Base-by-base conservation (phyloP, 1,140 invertebrate genomes). In the Scaptomyza hsui region DNA sequence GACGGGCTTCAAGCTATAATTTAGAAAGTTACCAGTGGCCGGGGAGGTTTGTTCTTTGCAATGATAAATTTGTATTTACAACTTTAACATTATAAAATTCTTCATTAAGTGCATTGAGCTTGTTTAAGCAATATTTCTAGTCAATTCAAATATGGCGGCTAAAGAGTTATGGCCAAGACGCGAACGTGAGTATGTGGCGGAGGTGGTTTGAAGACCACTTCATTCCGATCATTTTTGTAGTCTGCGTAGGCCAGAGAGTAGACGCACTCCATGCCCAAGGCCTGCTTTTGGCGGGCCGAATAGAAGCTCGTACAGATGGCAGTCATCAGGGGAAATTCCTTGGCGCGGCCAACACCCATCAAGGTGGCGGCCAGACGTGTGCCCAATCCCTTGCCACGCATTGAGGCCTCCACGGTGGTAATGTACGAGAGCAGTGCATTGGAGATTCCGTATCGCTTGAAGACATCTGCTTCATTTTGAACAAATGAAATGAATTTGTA, bases 151-250 rank as follows among this genome's bases (percentile, higher is more conserved):
- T n/a, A n/a, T n/a, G n/a, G n/a, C n/a, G n/a, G n/a, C 0, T 26
- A 26, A 6, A 92, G 86, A 85, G 72, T 70, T 2, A 26, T 42
- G 7, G 19, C 42, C 59, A 73, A 52, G 7, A 60, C 13, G 18
- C 47, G 29, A 0, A 45, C 47, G 16, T 59, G 59, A 0, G 37
- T 69, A 16, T 64, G 49, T 10, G 74, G 74, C 10, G 45, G 16
- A 2, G 53, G 32, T 2, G 71, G 64, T 6, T 52, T 45, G 0
- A 77, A 77, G 0, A 74, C 19, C 3, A 53, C 52, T n/a, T 39
- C 26, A n/a, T 60, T 71, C 2, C 51, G 7, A 0, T 59, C 59
- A 12, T 70, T 24, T 16, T 64, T 77, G 18, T 77, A 77, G 41
- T 76, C 64, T 12, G 45, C 53, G 32, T 74, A 74, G 10, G 45